A percentile compares a stretch with the other conserved stretches of the same genome.
phyloP scores from a whole-genome alignment of 2,888 invertebrate genomes.

The Ommatoiulus sabulosus region DNA sequence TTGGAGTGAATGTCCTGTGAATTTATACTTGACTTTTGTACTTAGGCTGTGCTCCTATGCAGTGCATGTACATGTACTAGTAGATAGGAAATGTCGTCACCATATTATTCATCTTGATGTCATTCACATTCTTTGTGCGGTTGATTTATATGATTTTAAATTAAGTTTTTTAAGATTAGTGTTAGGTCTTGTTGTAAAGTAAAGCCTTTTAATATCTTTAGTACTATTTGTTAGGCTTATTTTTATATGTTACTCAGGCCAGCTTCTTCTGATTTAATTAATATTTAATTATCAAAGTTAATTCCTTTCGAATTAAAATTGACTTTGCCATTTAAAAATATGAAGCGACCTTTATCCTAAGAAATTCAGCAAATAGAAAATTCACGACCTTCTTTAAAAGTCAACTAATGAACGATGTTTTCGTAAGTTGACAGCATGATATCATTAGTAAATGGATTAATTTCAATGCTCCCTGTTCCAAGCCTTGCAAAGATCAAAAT shows the following conservation, averaged over 20 bases:
- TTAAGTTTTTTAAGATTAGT: background rate
- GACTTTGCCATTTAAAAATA: slow-evolving; percentile 15
- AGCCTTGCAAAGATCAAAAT: background rate
- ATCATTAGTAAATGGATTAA: background rate
- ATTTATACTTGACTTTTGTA: background rate
- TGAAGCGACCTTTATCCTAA: background rate
- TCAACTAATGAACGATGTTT: slow-evolving; percentile 32
- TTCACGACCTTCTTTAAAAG: slow-evolving; percentile 38
- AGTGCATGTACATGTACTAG: background rate
- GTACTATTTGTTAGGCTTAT: background rate
- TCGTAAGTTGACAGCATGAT: background rate
- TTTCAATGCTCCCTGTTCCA: background rate
- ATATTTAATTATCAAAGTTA: background rate
- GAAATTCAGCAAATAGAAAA: background rate
- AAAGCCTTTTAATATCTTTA: background rate
- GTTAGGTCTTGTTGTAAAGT: background rate
- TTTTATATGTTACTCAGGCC: background rate
- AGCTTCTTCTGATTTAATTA: background rate
- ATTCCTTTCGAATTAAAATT: background rate
- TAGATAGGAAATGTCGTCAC: background rate
- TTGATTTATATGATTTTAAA: background rate
- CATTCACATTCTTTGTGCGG: background rate
- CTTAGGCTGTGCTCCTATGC: background rate
- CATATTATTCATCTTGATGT: background rate
- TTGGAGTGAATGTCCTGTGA: background rate